Evolutionary conservation across 1,140 invertebrate genomes (phyloP), one percentile per base, ranked within the genome.

Genomic region (Yoshiicerus persimilis): DNA sequence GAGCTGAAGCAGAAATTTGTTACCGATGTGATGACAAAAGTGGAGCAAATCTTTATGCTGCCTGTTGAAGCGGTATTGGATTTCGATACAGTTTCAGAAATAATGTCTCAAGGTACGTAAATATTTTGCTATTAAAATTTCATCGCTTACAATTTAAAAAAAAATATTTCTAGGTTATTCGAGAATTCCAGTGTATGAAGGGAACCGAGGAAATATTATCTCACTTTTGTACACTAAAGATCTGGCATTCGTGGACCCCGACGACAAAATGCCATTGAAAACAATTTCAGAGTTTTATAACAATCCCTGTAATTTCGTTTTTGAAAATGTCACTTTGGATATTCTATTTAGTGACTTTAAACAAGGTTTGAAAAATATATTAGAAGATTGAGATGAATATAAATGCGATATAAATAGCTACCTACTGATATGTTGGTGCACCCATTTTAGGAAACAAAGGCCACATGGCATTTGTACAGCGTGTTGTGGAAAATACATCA

Each of bases 171-270:
- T 92, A 91, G 95, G 95, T 8, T 95, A 95, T 91, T 95, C 95
- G 6, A 91, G 95, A 70, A 94, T 95, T 62, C 95, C 95, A 16
- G 93, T 95, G 25, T 95, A 93, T 91, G 94, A 94, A 62, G 90
- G 89, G 9, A 89, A 90, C n/a, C 92, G 94, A 30, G 92, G 93
- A 16, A 95, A 95, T 90, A 94, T 95, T 87, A 93, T 95, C 4
- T 93, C 93, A 62, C 90, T 95, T 16, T 92, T 95, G 5, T 95
- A 95, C 90, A 94, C 94, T 23, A 96, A 95, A 91, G 95, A 95
- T 92, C 91, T 95, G 64, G 94, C 95, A 8, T 93, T 96, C 84
- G 92, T 95, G 66, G 95, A 96, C 92, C 94, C 95, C 8, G 94
- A 95, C 92, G 95, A 93, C 89, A 88, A 86, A 80, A 95, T 94